Percentiles rank a stretch among this genome's conserved stretches.
Evolutionary conservation across 2,888 invertebrate genomes (phyloP).

Genomic region (Myathropa florea): DNA sequence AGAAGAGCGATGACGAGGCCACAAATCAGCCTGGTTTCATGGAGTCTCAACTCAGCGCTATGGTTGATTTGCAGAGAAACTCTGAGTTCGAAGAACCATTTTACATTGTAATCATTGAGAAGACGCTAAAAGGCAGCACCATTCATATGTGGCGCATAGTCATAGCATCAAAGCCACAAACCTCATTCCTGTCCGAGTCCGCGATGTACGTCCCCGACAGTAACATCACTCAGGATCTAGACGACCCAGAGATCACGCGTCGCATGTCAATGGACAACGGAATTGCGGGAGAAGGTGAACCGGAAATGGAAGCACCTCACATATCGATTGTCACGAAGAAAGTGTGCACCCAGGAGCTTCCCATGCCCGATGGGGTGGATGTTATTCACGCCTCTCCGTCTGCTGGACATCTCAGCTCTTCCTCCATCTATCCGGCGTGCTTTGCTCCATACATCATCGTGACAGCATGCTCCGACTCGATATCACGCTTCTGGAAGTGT

Average conservation of each 20-base stretch:
- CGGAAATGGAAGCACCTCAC: constrained; percentile 82
- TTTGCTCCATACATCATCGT: constrained; percentile 97
- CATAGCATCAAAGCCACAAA: constrained; percentile 90
- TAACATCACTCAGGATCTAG: constrained; percentile 91
- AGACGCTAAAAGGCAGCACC: constrained; percentile 90
- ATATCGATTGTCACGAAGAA: constrained; percentile 94
- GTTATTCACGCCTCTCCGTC: constrained; percentile 96
- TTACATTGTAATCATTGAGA: constrained; percentile 95
- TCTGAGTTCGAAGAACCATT: constrained; percentile 96
- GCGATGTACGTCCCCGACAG: constrained; percentile 96
- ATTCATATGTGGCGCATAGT: constrained; percentile 98
- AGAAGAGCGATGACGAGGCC: constrained; percentile 75
- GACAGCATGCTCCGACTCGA: constrained; percentile 97
- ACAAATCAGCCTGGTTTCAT: constrained; percentile 78
- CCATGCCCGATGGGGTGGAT: constrained; percentile 93
- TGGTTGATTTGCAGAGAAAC: constrained; percentile 93
- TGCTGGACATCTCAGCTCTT: constrained; percentile 97
- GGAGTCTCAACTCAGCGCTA: constrained; percentile 89
- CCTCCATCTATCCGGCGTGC: constrained; percentile 99
- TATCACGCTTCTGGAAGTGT: constrained; percentile 92
- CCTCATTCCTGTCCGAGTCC: constrained; percentile 86
- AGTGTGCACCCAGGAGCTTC: constrained; percentile 94
- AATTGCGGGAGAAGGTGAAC: constrained; percentile 73
- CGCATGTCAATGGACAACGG: constrained; percentile 77
- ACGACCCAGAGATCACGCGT: constrained; percentile 80